Conservation (phyloP, 2,797 vertebrate genomes). For the Tapirus indicus region DNA sequence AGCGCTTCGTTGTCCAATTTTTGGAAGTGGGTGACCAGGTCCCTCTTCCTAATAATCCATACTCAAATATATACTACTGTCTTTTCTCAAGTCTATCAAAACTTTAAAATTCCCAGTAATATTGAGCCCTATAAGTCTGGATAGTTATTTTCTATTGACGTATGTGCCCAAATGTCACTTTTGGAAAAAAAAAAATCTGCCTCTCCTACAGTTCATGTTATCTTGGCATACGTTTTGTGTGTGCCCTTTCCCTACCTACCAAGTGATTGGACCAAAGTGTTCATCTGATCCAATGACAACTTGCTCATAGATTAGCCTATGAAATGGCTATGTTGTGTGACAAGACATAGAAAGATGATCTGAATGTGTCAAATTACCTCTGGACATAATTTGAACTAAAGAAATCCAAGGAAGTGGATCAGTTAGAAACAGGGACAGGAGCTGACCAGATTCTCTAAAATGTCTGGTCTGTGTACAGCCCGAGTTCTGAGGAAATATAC, state of each 20-base stretch:
- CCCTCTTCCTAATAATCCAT: neutral
- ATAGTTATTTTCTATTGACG: neutral
- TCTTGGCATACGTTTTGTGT: neutral
- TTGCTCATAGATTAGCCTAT: neutral
- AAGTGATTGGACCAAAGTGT: neutral
- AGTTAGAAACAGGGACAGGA: neutral
- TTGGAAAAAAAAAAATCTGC: neutral
- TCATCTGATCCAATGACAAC: neutral
- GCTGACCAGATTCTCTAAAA: neutral
- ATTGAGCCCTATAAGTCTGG: neutral
- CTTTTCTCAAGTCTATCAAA: neutral
- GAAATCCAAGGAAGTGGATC: neutral
- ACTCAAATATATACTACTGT: neutral
- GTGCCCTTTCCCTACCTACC: neutral
- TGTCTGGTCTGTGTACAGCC: neutral
- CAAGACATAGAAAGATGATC: neutral
- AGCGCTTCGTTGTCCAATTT: too few relatives aligned
- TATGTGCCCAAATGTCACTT: neutral
- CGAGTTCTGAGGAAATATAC: neutral
- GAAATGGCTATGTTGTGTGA: neutral
- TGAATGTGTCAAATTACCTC: neutral
- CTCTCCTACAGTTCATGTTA: neutral
- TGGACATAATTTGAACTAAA: neutral
- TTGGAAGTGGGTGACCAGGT: too few relatives aligned
- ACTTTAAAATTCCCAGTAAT: neutral